Conservation (phyloP, 2,113 vertebrate genomes). For the Carlito syrichta region DNA sequence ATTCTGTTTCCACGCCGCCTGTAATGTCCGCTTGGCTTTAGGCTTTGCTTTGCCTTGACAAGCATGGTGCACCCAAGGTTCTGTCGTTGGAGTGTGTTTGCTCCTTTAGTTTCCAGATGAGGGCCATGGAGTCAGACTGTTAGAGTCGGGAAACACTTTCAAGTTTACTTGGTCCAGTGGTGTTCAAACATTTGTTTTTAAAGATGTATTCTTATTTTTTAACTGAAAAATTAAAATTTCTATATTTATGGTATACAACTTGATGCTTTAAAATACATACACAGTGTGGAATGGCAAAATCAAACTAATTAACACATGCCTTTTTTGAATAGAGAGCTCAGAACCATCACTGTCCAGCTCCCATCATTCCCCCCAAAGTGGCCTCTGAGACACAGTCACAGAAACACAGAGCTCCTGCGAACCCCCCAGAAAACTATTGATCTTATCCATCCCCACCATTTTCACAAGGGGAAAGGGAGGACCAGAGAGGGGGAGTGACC, state of each 20-base stretch:
- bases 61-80: neutral
- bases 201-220: neutral
- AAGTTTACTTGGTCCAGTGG: neutral
- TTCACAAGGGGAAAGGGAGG: neutral
- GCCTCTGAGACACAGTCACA: neutral
- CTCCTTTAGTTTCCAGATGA: neutral
- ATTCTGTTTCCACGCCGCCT: accelerated
- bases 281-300: neutral
- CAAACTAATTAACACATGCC: neutral
- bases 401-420: neutral
- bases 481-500: neutral
- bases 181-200: neutral
- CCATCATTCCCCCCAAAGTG: neutral
- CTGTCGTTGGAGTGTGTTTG: neutral
- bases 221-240: neutral
- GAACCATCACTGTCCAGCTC: neutral
- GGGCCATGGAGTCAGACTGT: no score
- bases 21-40: neutral
- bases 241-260: neutral
- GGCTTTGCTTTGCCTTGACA: neutral
- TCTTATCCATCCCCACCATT: neutral
- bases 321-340: neutral
- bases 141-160: neutral
- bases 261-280: neutral
- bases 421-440: neutral